phyloP scores from a whole-genome alignment of 2,113 vertebrate species.

The Zosterops borbonicus region DNA sequence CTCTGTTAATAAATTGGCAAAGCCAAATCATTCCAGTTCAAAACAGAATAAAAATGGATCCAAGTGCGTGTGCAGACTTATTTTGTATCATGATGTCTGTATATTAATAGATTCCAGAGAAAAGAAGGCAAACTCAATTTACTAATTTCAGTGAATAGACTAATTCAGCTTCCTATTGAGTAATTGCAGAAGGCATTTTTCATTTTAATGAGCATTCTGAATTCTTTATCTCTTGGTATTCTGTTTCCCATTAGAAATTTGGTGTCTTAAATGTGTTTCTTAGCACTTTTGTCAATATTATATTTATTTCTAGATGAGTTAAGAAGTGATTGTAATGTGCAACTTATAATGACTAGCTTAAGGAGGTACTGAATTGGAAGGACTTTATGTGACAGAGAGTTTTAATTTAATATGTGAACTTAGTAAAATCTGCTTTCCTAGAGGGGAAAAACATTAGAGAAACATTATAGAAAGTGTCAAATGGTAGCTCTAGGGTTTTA shows the following conservation, averaged over 20 bases:
- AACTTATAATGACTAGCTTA: neutral
- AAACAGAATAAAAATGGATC: neutral
- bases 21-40: neutral
- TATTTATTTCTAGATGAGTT: neutral
- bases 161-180: conserved; percentile 18
- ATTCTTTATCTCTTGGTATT: neutral
- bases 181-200: neutral
- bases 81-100: neutral
- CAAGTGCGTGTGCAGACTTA: neutral
- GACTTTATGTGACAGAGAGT: neutral
- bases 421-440: neutral
- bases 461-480: neutral
- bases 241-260: neutral
- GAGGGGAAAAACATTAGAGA: neutral
- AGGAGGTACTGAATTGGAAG: neutral
- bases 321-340: neutral
- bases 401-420: neutral
- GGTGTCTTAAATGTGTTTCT: neutral
- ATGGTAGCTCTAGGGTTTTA: neutral
- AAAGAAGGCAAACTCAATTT: conserved; percentile 9
- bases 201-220: neutral
- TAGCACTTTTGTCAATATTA: neutral
- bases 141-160: conserved; percentile 16
- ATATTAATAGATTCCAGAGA: conserved; percentile 28
- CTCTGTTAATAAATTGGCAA: neutral